Conservation (phyloP, 1,140 invertebrate species). For the Anastrepha ludens region DNA sequence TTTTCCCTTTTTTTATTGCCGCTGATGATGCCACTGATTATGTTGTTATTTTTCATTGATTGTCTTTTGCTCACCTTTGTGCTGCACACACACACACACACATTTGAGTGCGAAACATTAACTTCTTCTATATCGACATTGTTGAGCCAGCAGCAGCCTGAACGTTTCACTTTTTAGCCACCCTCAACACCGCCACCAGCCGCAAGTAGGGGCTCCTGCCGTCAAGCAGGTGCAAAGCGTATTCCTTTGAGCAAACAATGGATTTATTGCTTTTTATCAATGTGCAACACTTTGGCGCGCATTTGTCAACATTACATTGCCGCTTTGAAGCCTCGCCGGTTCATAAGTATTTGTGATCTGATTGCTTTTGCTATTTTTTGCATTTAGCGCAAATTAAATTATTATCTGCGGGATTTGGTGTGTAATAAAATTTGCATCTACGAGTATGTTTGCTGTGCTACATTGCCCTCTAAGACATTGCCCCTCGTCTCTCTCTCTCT, state of each 20-base stretch:
- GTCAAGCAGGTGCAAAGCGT: not conserved
- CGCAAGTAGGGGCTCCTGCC: not conserved
- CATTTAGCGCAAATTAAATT: conserved; percentile 53
- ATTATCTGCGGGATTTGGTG: conserved; percentile 52
- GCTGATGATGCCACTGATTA: conserved; percentile 40
- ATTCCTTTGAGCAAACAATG: not conserved
- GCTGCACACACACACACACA: not conserved
- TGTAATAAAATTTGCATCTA: conserved; percentile 51
- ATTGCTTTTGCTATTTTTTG: not conserved
- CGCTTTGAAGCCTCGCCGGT: not conserved
- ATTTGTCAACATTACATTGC: conserved; percentile 25
- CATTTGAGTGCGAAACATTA: too few species aligned
- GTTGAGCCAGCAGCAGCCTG: not conserved
- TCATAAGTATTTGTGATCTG: too few species aligned
- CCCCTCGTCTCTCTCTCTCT: too few species aligned
- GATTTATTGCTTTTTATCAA: conserved; percentile 52
- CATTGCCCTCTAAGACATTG: not conserved
- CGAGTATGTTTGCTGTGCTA: not conserved
- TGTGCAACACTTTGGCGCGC: conserved; percentile 5
- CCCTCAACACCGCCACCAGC: not conserved
- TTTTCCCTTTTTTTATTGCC: conserved; percentile 12
- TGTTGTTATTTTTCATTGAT: conserved; percentile 23
- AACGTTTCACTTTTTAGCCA: not conserved
- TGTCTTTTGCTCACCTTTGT: conserved; percentile 33
- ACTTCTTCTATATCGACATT: not conserved